Conservation (phyloP, 2,888 invertebrate genomes). For the Leucania comma region DNA sequence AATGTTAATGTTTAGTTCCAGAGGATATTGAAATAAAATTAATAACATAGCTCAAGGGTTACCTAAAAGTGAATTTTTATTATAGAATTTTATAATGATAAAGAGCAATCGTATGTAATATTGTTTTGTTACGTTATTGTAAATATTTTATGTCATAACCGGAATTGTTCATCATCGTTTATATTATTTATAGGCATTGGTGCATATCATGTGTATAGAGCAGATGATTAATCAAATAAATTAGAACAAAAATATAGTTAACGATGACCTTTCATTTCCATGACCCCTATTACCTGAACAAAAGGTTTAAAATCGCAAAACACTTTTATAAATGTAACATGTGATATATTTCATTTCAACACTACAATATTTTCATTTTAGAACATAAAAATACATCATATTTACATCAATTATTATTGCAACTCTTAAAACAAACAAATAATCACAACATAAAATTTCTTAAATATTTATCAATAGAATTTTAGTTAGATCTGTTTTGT, state of each 20-base stretch:
- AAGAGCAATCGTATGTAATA: constrained; percentile 79
- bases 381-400: constrained; percentile 77
- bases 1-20: constrained; percentile 66
- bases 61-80: constrained; percentile 69
- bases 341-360: constrained; percentile 85
- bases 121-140: constrained; percentile 78
- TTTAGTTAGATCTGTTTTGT: constrained; percentile 59
- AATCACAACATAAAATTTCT: constrained; percentile 79
- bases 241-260: constrained; percentile 87
- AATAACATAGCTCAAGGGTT: constrained; percentile 77
- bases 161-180: constrained; percentile 84
- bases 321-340: constrained; percentile 77
- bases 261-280: constrained; percentile 79
- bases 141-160: constrained; percentile 83
- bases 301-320: constrained; percentile 7
- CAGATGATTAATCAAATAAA: constrained; percentile 91
- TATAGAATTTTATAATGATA: constrained; percentile 76
- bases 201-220: constrained; percentile 91
- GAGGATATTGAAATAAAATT: constrained; percentile 66
- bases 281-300: neutral
- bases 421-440: constrained; percentile 73
- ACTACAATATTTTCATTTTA: constrained; percentile 79
- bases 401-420: constrained; percentile 82
- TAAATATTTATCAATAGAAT: constrained; percentile 41
- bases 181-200: constrained; percentile 90